phyloP scores from a whole-genome alignment of 2,113 vertebrate genomes.

The human (Homo sapiens) region DNA sequence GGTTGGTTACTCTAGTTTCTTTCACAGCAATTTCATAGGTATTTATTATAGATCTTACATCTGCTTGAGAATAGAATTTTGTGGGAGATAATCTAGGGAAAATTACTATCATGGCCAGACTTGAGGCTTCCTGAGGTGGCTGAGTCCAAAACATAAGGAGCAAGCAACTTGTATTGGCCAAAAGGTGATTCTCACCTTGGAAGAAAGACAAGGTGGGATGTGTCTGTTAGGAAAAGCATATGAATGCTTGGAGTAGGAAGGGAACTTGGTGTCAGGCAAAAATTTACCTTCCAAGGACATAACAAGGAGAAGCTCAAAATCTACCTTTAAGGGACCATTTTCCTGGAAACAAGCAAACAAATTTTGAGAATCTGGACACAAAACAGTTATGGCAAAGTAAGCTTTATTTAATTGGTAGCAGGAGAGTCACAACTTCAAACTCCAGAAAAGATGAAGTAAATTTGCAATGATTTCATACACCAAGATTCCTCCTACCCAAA shows the following conservation, averaged over 20 bases:
- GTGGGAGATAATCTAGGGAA: neutral
- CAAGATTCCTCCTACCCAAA: conserved; percentile 9
- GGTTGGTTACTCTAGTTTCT: neutral
- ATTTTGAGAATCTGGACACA: conserved; percentile 69
- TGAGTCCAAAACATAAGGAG: neutral
- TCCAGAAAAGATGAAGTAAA: neutral
- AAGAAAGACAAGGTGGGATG: neutral
- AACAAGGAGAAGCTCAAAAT: neutral
- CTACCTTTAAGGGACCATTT: neutral
- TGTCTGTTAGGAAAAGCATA: neutral
- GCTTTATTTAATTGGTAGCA: conserved; percentile 71
- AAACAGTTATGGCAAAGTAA: conserved; percentile 45
- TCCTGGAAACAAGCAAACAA: conserved; percentile 1
- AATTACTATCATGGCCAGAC: neutral
- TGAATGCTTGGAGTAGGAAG: neutral
- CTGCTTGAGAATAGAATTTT: neutral
- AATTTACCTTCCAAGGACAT: neutral
- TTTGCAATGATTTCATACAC: conserved; percentile 34
- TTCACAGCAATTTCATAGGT: neutral
- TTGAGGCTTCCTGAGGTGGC: neutral
- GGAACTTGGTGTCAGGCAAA: neutral
- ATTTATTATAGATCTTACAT: neutral
- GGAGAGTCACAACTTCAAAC: conserved; percentile 19
- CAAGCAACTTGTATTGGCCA: neutral
- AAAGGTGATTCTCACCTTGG: neutral